Conservation (phyloP, 2,113 vertebrate species). For the Chloroceryle aenea region DNA sequence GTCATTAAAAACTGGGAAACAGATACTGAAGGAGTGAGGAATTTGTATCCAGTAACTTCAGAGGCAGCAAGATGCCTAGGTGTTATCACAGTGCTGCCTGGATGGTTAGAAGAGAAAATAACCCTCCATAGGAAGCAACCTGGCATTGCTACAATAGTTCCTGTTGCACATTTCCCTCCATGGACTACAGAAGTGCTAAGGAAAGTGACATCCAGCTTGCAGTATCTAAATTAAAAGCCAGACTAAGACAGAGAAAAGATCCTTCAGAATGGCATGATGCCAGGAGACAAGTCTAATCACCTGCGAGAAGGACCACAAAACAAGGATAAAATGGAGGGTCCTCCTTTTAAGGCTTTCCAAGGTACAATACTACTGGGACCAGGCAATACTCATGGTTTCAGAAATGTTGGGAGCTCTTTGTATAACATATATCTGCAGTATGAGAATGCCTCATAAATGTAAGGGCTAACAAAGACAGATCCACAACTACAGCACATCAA, state of each 20-base stretch:
- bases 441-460: neutral
- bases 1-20: neutral
- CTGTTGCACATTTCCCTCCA: neutral
- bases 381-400: neutral
- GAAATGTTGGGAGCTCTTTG: neutral
- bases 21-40: neutral
- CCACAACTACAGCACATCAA: rapidly evolving
- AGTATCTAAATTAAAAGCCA: neutral
- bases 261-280: neutral
- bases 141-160: neutral
- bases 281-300: neutral
- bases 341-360: neutral
- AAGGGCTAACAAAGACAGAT: neutral
- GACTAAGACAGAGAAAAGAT: neutral
- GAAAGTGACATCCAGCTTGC: neutral
- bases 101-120: neutral
- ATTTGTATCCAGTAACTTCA: neutral
- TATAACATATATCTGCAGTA: neutral
- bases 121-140: neutral
- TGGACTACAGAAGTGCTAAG: neutral
- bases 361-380: neutral
- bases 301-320: neutral
- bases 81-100: neutral
- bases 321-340: neutral
- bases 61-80: neutral